phyloP scores from a whole-genome alignment of 2,888 invertebrate species.

The Eristalis intricaria region DNA sequence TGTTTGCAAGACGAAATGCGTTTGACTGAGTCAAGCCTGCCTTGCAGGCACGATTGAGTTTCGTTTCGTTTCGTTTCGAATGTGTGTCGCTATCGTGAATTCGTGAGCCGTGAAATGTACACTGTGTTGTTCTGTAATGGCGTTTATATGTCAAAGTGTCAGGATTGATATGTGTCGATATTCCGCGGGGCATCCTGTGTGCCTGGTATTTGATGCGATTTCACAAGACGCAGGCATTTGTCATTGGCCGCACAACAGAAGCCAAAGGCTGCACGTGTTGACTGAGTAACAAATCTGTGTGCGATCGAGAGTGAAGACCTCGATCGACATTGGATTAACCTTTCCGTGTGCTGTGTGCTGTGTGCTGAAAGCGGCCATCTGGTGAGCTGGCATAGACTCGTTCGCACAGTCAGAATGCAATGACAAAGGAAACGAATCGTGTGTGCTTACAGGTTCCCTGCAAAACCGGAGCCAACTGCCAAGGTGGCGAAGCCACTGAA shows the following conservation, averaged over 20 bases:
- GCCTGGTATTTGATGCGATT: not conserved
- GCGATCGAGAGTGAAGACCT: not conserved
- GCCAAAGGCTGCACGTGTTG: not conserved
- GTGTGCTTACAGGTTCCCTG: not conserved
- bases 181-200: not conserved
- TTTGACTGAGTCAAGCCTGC: conserved; percentile 7
- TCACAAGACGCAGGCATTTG: not conserved
- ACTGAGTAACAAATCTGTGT: not conserved
- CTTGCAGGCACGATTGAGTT: not conserved
- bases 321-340: not conserved
- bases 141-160: conserved; percentile 36
- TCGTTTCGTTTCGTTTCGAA: not conserved
- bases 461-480: not conserved
- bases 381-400: not conserved
- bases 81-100: conserved; percentile 3
- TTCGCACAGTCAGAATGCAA: not conserved
- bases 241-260: not conserved
- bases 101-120: conserved; percentile 25
- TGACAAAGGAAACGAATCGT: not conserved
- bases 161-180: conserved; percentile 23
- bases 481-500: not conserved
- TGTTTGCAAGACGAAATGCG: conserved; percentile 12
- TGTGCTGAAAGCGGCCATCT: no score
- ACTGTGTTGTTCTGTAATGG: not conserved
- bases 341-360: not conserved